A percentile compares a stretch with the other conserved stretches of the same genome.
These are phyloP conservation scores for Donacobius atricapilla DNA, from an alignment of 2,113 vertebrate genomes.

Conservation along the genomic window DNA sequence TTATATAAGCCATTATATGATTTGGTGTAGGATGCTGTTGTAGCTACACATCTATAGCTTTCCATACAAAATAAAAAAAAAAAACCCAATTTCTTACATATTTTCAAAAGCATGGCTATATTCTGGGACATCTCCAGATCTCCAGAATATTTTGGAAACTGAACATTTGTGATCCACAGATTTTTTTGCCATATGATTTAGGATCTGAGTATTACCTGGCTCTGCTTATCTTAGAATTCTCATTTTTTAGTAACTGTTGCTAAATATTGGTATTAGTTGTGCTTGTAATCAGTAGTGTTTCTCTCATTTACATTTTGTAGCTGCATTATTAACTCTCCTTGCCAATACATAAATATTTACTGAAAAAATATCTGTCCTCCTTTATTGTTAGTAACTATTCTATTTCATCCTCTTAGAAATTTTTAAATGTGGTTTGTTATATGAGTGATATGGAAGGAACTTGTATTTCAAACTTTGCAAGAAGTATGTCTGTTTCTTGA, in stretches of 20 bases:
- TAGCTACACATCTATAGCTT: neutral
- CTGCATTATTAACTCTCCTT: neutral
- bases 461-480: neutral
- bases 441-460: neutral
- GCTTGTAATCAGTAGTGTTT: neutral
- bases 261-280: neutral
- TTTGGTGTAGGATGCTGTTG: neutral
- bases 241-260: neutral
- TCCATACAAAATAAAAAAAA: neutral
- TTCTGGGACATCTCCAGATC: neutral
- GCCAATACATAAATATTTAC: neutral
- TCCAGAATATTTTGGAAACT: neutral
- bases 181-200: neutral
- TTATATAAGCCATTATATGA: neutral
- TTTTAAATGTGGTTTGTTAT: neutral
- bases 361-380: neutral
- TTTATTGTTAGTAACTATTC: neutral
- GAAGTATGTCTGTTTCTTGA: neutral
- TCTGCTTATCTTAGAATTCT: neutral
- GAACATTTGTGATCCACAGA: neutral
- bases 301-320: neutral
- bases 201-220: neutral
- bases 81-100: rapidly evolving
- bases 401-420: neutral
- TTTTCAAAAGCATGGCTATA: neutral